Percentiles rank a stretch among this genome's conserved stretches.
These are phyloP conservation scores for Sakesphorus luctuosus DNA, from an alignment of 2,113 vertebrate genomes.

Conservation along the genomic window DNA sequence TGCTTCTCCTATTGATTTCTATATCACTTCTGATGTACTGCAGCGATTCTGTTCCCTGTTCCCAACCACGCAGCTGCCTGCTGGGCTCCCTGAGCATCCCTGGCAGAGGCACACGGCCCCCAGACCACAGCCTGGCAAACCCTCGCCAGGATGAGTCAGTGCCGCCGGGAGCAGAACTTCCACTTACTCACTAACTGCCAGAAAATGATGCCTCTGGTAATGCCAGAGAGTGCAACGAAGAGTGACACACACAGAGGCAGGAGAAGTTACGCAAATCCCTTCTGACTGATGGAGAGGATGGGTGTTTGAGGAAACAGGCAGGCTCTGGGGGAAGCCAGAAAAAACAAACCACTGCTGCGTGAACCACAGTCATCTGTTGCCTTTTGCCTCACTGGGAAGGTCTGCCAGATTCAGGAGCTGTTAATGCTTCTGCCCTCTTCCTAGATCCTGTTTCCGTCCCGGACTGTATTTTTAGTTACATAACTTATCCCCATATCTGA, in stretches of 20 bases:
- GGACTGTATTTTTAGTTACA: constrained; percentile 30
- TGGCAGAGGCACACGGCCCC: rapidly evolving
- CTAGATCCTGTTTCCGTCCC: background rate
- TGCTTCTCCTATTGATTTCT: background rate
- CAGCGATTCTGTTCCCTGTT: background rate
- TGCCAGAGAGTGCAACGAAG: background rate
- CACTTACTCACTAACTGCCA: background rate
- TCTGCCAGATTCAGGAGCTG: background rate
- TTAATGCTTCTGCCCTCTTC: constrained; percentile 15
- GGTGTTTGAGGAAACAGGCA: background rate
- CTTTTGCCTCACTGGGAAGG: background rate
- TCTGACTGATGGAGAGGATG: background rate
- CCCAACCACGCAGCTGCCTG: background rate
- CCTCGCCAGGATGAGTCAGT: background rate
- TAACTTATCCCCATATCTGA: constrained; percentile 9
- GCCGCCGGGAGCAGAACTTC: background rate
- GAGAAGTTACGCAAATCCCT: background rate
- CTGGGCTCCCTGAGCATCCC: background rate
- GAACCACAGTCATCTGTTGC: background rate
- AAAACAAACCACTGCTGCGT: background rate
- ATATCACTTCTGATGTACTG: background rate
- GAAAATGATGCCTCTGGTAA: background rate
- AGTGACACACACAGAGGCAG: background rate
- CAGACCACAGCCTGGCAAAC: background rate
- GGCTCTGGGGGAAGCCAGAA: background rate